Evolutionary conservation across 2,888 invertebrate species (phyloP), one percentile per base, ranked within the genome.

Genomic region (Andrena marginata): DNA sequence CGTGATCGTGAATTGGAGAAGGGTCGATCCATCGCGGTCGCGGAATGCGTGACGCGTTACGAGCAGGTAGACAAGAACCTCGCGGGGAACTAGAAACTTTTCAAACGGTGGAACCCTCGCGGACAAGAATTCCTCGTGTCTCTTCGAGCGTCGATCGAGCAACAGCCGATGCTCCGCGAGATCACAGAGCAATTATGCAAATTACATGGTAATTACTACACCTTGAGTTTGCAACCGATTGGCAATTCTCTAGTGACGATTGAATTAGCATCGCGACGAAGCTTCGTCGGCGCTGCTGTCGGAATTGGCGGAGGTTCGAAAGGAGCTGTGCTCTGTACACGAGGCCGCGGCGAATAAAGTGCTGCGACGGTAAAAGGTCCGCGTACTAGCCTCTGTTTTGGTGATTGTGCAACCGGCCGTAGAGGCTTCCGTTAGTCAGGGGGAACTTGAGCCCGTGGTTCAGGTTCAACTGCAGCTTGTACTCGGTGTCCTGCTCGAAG

Each of bases 351-450:
- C 10, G 7, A 23, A 20, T 23, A 13, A 48, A 26, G 0, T 7
- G 20, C 48, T 23, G 65, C 13, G 20, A 8, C 29, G 56, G 13
- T 8, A 8, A 35, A 31, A 42, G 51, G 74, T 74, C 42, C 20
- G 13, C 31, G 29, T 10, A 63, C 85, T 86, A 81, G 92, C 93
- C 91, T 91, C 93, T 89, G 79, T 90, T 93, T 82, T 92, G 93
- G 79, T 93, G 93, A 87, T 91, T 95, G 72, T 95, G 95, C 85
- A 95, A 92, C 79, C 95, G 92, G 8, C 95, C 95, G 89, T 95
- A 95, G 59, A 95, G 93, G 8, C 95, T 96, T 56, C 95, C 95
- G 89, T 95, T 95, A 26, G 95, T 95, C 82, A 96, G 94, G 7
- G 96, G 96, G 91, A 96, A 95, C 89, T 96, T 95, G 73, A 95